phyloP scores from a whole-genome alignment of 2,888 invertebrate species.

The Sipha maydis region DNA sequence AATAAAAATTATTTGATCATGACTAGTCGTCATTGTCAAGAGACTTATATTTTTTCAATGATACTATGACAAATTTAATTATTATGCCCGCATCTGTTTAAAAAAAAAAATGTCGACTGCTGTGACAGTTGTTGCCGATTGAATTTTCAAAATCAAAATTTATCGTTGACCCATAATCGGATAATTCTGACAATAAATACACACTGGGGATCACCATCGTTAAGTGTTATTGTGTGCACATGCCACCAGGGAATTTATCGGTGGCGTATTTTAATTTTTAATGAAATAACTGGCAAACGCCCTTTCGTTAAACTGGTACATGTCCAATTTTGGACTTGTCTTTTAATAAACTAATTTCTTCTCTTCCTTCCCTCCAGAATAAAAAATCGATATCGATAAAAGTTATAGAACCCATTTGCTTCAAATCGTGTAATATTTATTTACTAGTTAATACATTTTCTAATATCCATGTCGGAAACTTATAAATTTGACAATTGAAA shows the following conservation, averaged over 20 bases:
- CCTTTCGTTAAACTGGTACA: neutral
- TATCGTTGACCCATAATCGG: slow-evolving; percentile 13
- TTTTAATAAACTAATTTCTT: neutral
- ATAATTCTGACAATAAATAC: neutral
- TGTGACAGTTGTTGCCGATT: neutral
- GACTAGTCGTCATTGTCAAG: neutral
- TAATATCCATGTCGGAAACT: neutral
- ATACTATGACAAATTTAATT: neutral
- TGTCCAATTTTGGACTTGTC: slow-evolving; percentile 20
- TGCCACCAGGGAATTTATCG: neutral
- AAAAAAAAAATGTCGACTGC: neutral
- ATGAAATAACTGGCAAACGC: slow-evolving; percentile 26
- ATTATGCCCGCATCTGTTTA: neutral
- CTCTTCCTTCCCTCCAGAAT: neutral
- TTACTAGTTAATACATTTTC: neutral
- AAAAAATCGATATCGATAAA: neutral
- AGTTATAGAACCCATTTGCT: neutral
- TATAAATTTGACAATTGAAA: neutral
- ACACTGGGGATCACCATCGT: neutral
- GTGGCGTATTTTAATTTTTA: slow-evolving; percentile 19
- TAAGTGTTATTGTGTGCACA: slow-evolving; percentile 5
- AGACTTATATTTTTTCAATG: neutral
- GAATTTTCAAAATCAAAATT: slow-evolving; percentile 43
- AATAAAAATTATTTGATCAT: neutral
- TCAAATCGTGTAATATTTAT: neutral